A percentile compares a stretch with the other conserved stretches of the same genome.
phyloP scores from a whole-genome alignment of 2,113 vertebrate genomes.

The Albula goreensis region DNA sequence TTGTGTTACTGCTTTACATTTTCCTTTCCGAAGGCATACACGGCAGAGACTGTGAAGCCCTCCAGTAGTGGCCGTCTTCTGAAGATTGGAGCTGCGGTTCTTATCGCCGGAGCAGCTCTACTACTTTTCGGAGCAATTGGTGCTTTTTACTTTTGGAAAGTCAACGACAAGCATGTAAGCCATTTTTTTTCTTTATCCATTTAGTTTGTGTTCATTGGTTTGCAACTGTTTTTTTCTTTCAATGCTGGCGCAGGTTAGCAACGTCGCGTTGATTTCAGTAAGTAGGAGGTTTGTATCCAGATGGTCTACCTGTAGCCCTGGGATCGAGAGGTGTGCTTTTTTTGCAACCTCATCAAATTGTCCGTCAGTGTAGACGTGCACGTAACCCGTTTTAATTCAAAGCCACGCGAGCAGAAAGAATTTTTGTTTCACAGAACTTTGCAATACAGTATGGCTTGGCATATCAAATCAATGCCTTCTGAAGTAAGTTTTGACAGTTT shows the following conservation, averaged over 20 bases:
- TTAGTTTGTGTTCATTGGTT: neutral
- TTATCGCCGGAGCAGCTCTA: slow-evolving; percentile 77
- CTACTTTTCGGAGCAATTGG: slow-evolving; percentile 83
- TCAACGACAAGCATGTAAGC: slow-evolving; percentile 80
- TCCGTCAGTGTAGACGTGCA: neutral
- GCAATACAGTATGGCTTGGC: neutral
- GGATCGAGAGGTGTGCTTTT: slow-evolving; percentile 32
- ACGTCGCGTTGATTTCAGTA: neutral
- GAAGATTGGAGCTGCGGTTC: slow-evolving; percentile 75
- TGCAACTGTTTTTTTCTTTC: neutral
- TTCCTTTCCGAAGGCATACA: slow-evolving; percentile 66
- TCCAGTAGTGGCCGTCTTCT: slow-evolving; percentile 68
- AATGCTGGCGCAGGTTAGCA: neutral
- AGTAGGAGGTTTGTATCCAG: neutral
- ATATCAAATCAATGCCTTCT: neutral
- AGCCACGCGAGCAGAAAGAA: neutral
- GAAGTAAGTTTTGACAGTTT: neutral
- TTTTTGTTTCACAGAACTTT: neutral
- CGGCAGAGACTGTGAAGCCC: slow-evolving; percentile 51
- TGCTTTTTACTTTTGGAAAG: slow-evolving; percentile 88
- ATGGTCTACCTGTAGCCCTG: slow-evolving; percentile 35
- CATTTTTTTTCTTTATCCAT: neutral
- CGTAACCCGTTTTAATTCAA: neutral
- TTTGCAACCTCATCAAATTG: neutral
- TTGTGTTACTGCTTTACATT: neutral